Conservation (phyloP, 2,113 vertebrate genomes). For the Raja brachyura region DNA sequence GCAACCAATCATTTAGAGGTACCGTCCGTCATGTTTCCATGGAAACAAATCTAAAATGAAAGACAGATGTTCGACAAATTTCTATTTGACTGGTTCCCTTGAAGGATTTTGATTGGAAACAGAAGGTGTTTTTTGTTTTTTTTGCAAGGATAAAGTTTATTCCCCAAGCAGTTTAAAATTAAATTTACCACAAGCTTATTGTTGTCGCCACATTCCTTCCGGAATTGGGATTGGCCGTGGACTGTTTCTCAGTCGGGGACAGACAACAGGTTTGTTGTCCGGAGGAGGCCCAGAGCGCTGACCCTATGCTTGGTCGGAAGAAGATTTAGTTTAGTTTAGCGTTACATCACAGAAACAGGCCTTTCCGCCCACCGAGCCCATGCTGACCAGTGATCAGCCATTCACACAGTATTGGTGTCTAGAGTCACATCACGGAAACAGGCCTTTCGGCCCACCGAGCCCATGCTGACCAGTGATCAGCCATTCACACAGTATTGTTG, state of each 20-base stretch:
- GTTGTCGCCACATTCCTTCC: neutral
- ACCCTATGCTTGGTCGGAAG: neutral
- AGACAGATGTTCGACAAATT: constrained; percentile 21
- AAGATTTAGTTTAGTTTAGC: neutral
- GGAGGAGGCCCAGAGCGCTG: neutral
- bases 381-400: no score
- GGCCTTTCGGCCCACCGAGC: no score
- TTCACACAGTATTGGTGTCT: no score
- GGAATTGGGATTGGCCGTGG: neutral
- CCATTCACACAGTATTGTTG: no score
- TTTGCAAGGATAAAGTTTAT: neutral
- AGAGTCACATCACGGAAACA: no score
- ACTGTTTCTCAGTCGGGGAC: neutral
- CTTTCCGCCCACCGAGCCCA: no score
- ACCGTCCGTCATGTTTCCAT: neutral
- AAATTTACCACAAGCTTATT: neutral
- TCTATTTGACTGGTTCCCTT: neutral
- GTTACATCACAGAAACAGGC: no score
- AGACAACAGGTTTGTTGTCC: no score
- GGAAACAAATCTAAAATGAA: constrained; percentile 12
- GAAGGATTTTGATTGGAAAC: constrained; percentile 7
- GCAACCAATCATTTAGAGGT: neutral
- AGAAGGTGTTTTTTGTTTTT: neutral
- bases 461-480: no score
- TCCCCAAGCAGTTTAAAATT: neutral